Base-by-base conservation (phyloP, 1,140 invertebrate genomes). In the Lanistes nyassanus region DNA sequence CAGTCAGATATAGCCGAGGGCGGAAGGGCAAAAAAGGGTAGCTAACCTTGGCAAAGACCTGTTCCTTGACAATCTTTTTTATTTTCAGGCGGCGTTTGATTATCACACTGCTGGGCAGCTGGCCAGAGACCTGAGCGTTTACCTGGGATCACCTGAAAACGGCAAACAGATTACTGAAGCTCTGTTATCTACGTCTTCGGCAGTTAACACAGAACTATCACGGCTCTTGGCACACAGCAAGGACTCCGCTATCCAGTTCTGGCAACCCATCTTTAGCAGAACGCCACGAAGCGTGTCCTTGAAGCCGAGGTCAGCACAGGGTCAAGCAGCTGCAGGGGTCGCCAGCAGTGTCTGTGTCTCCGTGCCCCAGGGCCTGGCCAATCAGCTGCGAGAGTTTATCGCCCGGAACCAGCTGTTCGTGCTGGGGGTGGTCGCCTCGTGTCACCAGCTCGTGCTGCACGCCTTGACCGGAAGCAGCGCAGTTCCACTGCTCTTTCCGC, bases 41-140 rank as follows among this genome's bases (percentile, higher is more conserved):
- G 53, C 13, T 55, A 55, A n/a, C 13, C 13, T 16, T 55, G n/a
- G n/a, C 53, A 55, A 13, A 55, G 13, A 55, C 34, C 23, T 39
- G 6, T 6, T 64, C 23, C 7, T 23, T 31, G 13, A 4, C n/a
- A 7, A 36, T 64, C 23, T 39, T 23, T 67, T 4, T 19, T n/a
- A 9, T 34, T 9, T 39, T 3, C 39, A 68, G 66, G 42, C 77
- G 16, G 69, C 36, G 13, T 65, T 80, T 70, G 79, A 78, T 51
- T 23, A 76, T 1, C 56, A 34, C n/a, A 47, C 74, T n/a, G 68
- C 77, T 5, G 21, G 31, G 9, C 7, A 56, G n/a, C 42, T 80
- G 47, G 42, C 76, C 3, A 56, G 72, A 37, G 79, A 80, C 36
- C 51, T 80, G 29, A 31, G 42, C 13, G 42, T 55, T 42, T 51